Conservation (phyloP, 2,113 vertebrate genomes). For the Chlorocebus sabaeus region DNA sequence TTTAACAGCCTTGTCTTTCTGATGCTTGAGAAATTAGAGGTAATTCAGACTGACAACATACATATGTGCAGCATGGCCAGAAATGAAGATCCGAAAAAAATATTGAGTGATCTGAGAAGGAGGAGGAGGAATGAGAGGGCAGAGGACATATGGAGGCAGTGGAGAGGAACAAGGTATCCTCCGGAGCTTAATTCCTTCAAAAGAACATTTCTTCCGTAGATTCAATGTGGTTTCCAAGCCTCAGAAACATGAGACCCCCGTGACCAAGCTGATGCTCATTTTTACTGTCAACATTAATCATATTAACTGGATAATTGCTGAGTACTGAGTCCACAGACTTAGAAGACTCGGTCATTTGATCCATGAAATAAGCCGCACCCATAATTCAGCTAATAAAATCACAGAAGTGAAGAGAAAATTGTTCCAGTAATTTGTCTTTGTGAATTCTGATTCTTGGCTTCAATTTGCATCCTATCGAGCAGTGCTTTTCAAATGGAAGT, state of each 20-base stretch:
- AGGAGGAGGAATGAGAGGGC: accelerated
- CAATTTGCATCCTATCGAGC: constrained; percentile 54
- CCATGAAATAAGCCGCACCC: constrained; percentile 37
- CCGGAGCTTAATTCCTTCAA: neutral
- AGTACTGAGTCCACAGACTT: constrained; percentile 9
- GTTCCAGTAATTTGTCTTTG: constrained; percentile 52
- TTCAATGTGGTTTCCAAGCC: neutral
- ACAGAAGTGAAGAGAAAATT: constrained; percentile 41
- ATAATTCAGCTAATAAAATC: constrained; percentile 61
- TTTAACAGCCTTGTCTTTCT: neutral
- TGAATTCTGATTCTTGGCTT: constrained; percentile 44
- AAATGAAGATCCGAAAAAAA: neutral
- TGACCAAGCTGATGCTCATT: neutral
- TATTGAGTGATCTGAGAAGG: neutral
- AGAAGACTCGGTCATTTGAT: constrained; percentile 5
- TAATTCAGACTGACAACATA: neutral
- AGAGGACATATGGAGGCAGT: neutral
- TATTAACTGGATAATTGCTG: constrained; percentile 61
- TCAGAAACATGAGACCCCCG: neutral
- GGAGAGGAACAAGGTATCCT: neutral
- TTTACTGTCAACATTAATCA: constrained; percentile 42
- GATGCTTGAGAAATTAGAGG: neutral
- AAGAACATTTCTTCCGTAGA: neutral
- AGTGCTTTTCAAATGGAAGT: constrained; percentile 22
- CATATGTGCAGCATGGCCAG: accelerated